Evolutionary conservation across 2,113 vertebrate genomes (phyloP).

Genomic region (Odocoileus virginianus): DNA sequence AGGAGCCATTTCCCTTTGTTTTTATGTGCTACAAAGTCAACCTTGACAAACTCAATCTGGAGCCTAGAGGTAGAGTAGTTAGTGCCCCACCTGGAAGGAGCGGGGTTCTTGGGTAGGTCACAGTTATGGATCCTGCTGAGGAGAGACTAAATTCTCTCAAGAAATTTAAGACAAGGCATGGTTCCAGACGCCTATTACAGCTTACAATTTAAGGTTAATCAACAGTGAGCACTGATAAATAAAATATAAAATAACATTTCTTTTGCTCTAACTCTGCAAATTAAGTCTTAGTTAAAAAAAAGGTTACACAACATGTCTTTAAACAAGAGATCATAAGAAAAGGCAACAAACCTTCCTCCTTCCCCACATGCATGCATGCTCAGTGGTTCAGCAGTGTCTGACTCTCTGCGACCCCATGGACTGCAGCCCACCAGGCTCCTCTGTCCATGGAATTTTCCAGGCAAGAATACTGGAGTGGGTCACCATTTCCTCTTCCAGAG

Average conservation of each 20-base stretch:
- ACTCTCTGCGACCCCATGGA: neutral
- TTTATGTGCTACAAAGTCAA: neutral
- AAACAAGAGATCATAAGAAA: slow-evolving; percentile 22
- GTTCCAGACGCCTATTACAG: neutral
- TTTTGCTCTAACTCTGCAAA: slow-evolving; percentile 8
- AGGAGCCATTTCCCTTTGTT: neutral
- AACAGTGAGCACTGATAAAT: neutral
- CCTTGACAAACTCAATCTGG: neutral
- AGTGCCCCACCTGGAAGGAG: neutral
- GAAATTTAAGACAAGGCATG: neutral
- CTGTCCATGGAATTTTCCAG: neutral
- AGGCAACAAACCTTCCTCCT: neutral
- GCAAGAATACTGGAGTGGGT: neutral
- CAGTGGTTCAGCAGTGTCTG: neutral
- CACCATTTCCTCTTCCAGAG: neutral
- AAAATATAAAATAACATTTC: neutral
- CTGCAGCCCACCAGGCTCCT: neutral
- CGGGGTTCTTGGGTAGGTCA: neutral
- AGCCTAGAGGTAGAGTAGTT: neutral
- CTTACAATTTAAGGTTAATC: neutral
- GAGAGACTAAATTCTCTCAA: neutral
- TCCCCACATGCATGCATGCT: neutral
- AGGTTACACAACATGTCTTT: neutral
- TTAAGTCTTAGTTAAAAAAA: neutral
- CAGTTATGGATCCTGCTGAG: neutral